Conservation (phyloP, 2,888 invertebrate genomes). For the Autographa gamma region DNA sequence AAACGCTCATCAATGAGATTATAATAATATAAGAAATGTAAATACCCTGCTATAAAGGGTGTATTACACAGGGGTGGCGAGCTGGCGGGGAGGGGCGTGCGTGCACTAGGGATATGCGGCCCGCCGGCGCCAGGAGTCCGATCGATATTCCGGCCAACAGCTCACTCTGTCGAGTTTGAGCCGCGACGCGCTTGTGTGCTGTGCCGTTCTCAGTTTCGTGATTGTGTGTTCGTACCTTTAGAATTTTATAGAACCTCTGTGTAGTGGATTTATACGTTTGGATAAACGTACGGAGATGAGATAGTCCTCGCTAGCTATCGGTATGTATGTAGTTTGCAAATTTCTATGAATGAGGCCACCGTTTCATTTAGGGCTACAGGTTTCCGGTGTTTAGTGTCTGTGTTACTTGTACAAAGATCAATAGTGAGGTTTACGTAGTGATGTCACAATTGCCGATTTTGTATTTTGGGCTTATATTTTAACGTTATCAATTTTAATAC, state of each 20-base stretch:
- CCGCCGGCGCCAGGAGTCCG: conserved; percentile 85
- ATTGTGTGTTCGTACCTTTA: conserved; percentile 65
- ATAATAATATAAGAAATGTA: conserved; percentile 32
- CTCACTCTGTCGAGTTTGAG: conserved; percentile 76
- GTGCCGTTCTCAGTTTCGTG: conserved; percentile 63
- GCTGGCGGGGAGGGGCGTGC: conserved; percentile 79
- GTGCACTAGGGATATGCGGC: conserved; percentile 87
- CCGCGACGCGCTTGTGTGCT: conserved; percentile 77
- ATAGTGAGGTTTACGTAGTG: conserved; percentile 72
- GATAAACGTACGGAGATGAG: conserved; percentile 78
- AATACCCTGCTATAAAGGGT: conserved; percentile 68
- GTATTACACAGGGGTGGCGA: conserved; percentile 73
- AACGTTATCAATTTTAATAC: conserved; percentile 26
- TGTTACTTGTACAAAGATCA: conserved; percentile 69
- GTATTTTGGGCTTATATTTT: conserved; percentile 36
- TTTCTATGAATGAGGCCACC: conserved; percentile 44
- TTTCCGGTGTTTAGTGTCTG: conserved; percentile 64
- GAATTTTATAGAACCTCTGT: conserved; percentile 64
- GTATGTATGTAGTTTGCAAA: conserved; percentile 73
- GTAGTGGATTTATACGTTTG: conserved; percentile 72
- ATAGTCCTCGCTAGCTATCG: conserved; percentile 74
- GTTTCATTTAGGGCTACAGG: conserved; percentile 52
- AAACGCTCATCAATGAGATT: conserved; percentile 5
- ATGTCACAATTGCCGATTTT: conserved; percentile 70
- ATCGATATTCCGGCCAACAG: conserved; percentile 82